Evolutionary conservation across 2,797 vertebrate species (phyloP).

Genomic region (Acanthiza pusilla): DNA sequence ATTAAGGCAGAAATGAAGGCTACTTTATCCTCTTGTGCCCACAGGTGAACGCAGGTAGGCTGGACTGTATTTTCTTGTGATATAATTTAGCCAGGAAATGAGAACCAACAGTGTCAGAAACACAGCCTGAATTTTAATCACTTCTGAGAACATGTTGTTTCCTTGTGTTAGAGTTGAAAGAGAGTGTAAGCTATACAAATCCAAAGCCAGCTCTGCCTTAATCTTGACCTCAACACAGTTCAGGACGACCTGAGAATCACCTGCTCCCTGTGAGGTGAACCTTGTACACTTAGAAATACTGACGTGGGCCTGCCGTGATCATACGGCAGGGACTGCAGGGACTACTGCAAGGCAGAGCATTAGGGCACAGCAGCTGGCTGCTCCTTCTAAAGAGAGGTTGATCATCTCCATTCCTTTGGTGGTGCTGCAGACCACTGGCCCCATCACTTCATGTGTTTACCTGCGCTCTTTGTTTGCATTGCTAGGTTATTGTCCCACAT

Average conservation of each 20-base stretch:
- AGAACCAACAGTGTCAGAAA: neutral
- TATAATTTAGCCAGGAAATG: conserved; percentile 24
- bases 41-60: conserved; percentile 17
- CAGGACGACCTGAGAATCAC: neutral
- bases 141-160: neutral
- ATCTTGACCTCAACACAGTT: neutral
- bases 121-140: neutral
- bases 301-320: neutral
- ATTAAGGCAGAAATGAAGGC: conserved; percentile 45
- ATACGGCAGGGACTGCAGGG: no score
- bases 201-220: neutral
- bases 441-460: neutral
- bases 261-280: neutral
- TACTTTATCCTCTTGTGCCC: conserved; percentile 34
- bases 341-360: neutral
- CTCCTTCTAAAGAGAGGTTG: neutral
- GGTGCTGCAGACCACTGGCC: neutral
- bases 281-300: neutral
- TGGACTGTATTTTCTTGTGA: conserved; percentile 3
- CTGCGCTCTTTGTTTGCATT: neutral
- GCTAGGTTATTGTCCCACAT: neutral
- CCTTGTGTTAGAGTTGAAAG: neutral
- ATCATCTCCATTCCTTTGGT: neutral
- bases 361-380: neutral
- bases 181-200: neutral